phyloP scores from a whole-genome alignment of 2,888 invertebrate species.

The Pogonocherus hispidulus region DNA sequence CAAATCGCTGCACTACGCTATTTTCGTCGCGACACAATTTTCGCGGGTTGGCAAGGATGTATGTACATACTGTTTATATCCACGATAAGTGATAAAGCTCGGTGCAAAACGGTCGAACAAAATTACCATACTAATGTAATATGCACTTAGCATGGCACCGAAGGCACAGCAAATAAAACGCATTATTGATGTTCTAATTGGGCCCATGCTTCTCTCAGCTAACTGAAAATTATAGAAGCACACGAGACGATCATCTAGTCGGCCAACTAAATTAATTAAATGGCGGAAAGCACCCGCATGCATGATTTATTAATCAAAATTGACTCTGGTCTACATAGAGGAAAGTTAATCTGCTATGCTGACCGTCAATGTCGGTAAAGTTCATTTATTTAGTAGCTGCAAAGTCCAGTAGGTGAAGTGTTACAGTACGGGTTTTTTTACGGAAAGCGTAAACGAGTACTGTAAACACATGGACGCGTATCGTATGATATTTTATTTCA shows the following conservation, averaged over 20 bases:
- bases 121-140: conserved; percentile 34
- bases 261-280: conserved; percentile 19
- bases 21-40: conserved; percentile 20
- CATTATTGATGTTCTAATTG: conserved; percentile 22
- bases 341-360: neutral
- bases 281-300: conserved; percentile 11
- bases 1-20: neutral
- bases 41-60: conserved; percentile 6
- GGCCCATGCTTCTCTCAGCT: conserved; percentile 21
- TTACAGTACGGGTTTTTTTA: too few relatives aligned
- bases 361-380: neutral
- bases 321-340: neutral
- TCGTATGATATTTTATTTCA: too few relatives aligned
- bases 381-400: too few relatives aligned
- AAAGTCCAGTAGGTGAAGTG: too few relatives aligned
- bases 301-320: conserved; percentile 20
- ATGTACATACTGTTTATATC: conserved; percentile 12
- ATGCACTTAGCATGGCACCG: conserved; percentile 21
- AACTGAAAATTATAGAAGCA: conserved; percentile 14
- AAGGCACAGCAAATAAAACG: conserved; percentile 16
- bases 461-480: too few relatives aligned
- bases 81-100: neutral
- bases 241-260: conserved; percentile 5
- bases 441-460: too few relatives aligned
- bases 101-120: conserved; percentile 1